A percentile compares a stretch with the other conserved stretches of the same genome.
phyloP scores from a whole-genome alignment of 2,113 vertebrate species.

The Clarias gariepinus region DNA sequence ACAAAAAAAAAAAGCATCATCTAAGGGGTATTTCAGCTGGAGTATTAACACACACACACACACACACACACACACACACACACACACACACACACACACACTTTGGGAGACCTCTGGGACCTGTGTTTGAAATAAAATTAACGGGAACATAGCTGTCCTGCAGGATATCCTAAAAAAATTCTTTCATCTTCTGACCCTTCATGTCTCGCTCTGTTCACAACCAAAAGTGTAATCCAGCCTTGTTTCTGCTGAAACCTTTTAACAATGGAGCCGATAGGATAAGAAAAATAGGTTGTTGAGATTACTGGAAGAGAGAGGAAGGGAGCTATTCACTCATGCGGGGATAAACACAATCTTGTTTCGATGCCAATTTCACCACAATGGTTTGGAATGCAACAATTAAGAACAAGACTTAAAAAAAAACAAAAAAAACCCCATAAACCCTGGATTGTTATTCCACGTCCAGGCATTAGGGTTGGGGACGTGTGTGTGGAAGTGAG shows the following conservation, averaged over 20 bases:
- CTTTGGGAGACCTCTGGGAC: no score
- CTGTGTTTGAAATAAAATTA: no score
- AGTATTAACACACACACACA: no score
- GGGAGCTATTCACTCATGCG: not conserved
- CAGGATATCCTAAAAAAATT: conserved; percentile 65
- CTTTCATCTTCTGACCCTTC: conserved; percentile 34
- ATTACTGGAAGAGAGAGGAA: conserved; percentile 34
- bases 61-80: no score
- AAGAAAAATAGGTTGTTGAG: conserved; percentile 16
- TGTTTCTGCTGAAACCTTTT: not conserved
- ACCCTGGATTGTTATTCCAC: conserved; percentile 16
- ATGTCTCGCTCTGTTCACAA: not conserved
- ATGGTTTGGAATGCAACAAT: conserved; percentile 2
- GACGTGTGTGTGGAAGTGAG: conserved; percentile 4
- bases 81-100: no score
- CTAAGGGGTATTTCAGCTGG: no score
- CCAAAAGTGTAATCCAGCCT: not conserved
- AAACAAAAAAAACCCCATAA: not conserved
- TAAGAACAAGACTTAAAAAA: conserved; percentile 16
- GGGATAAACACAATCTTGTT: conserved; percentile 25
- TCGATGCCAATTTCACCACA: conserved; percentile 11
- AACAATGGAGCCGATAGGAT: conserved; percentile 33
- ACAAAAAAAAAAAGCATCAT: no score
- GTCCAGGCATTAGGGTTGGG: conserved; percentile 4
- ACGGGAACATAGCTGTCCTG: conserved; percentile 15